Base-by-base conservation (phyloP, 2,113 vertebrate genomes). In the Illadopsis cleaveri region DNA sequence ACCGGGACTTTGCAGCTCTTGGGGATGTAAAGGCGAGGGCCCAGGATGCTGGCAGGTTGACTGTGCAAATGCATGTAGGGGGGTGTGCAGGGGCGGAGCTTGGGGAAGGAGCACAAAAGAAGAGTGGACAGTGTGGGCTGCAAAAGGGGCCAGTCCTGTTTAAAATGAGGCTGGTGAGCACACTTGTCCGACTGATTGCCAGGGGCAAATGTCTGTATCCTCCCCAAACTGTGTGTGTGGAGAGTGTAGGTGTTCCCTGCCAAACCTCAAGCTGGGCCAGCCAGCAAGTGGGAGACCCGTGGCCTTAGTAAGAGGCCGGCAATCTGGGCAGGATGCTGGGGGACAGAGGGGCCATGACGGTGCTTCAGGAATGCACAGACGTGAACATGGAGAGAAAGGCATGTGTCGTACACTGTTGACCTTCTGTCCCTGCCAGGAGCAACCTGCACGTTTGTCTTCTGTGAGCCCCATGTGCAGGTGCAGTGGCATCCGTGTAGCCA, bases 331-430 rank as follows among this genome's bases (percentile, higher is more conserved):
- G 19, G 9, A 4, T 72, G 9, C 53, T 0, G 0, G 13, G 15
- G 1, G 13, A 5, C 54, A 77, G 38, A 78, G 28, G 13, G 15
- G 31, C 37, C 0, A 0, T 53, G 37, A 6, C 0, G 0, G 42
- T 88, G 58, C 44, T 85, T 58, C 31, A 22, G n/a, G 24, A 27
- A 31, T 38, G 73, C 47, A 44, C 38, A 33, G 5, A 79, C 2
- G 2, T 64, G 44, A 58, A 22, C 37, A 10, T 28, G 44, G 44
- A n/a, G 44, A 58, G 8, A 44, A 73, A 40, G 33, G 27, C 23
- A 11, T 10, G 20, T 35, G 16, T 48, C 6, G 11, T 56, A 10
- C 30, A 10, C 35, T 71, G 25, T 4, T 64, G 66, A 19, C 35
- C 44, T 31, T 35, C 30, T 73, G 27, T 50, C 37, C n/a, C 22